Conservation (phyloP, 1,140 invertebrate species). For the Maniola jurtina region DNA sequence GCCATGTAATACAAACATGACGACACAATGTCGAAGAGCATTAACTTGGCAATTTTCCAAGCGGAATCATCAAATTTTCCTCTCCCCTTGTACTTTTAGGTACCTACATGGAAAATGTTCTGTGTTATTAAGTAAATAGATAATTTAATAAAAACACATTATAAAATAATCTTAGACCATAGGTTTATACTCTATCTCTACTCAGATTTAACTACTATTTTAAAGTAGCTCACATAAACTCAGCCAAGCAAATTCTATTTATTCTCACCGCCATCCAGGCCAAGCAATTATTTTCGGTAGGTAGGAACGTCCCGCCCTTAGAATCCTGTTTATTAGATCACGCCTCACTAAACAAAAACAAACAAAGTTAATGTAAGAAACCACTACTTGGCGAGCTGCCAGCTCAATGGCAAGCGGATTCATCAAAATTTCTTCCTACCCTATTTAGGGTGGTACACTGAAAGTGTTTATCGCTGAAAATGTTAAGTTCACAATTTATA, state of each 20-base stretch:
- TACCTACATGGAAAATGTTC: neutral
- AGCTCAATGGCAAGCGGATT: constrained; percentile 29
- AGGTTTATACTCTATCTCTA: too few relatives aligned
- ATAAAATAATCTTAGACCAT: too few relatives aligned
- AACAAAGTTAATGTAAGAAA: constrained; percentile 25
- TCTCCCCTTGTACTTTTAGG: neutral
- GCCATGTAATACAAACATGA: constrained; percentile 12
- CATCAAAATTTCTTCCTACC: constrained; percentile 37
- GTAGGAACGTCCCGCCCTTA: neutral
- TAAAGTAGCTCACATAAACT: too few relatives aligned
- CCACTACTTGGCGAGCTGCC: constrained; percentile 27
- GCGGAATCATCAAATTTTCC: constrained; percentile 5
- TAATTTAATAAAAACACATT: too few relatives aligned
- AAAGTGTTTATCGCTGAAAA: constrained; percentile 19
- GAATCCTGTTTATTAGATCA: neutral
- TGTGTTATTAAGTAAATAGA: too few relatives aligned
- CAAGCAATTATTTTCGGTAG: too few relatives aligned
- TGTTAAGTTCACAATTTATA: constrained; percentile 25
- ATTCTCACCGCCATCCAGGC: too few relatives aligned
- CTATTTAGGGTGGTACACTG: constrained; percentile 17
- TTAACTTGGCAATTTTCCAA: constrained; percentile 6
- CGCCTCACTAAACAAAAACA: constrained; percentile 7
- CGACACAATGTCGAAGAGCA: constrained; percentile 13
- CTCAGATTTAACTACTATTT: too few relatives aligned
- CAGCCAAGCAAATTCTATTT: too few relatives aligned